A percentile compares a stretch with the other conserved stretches of the same genome.
These are phyloP conservation scores for Drosophila carrolli DNA, from an alignment of 1,140 invertebrate species.

Conservation along the genomic window DNA sequence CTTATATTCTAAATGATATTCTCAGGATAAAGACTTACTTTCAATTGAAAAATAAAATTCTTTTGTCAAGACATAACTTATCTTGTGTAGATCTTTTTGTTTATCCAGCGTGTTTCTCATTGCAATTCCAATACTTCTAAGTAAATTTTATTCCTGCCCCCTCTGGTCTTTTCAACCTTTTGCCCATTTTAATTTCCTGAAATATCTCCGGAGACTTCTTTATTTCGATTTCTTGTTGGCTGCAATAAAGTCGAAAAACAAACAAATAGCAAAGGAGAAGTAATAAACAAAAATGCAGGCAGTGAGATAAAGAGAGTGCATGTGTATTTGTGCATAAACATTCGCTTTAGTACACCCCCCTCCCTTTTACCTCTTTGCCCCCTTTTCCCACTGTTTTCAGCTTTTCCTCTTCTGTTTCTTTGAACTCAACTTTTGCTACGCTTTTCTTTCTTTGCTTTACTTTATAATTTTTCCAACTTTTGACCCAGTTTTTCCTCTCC, in stretches of 20 bases:
- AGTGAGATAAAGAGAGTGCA: slow-evolving; percentile 17
- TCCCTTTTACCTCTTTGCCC: slow-evolving; percentile 7
- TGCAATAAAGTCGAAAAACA: slow-evolving; percentile 65
- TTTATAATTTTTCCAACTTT: slow-evolving; percentile 81
- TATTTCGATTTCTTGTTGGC: slow-evolving; percentile 37
- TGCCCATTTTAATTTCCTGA: slow-evolving; percentile 42
- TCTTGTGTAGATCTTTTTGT: not conserved
- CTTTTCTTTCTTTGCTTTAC: slow-evolving; percentile 70
- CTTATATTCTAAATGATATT: too few relatives aligned
- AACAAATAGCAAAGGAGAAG: slow-evolving; percentile 74
- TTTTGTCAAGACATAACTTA: not conserved
- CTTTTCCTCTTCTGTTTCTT: slow-evolving; percentile 49
- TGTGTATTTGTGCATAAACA: slow-evolving; percentile 54
- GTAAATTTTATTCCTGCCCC: slow-evolving; percentile 8
- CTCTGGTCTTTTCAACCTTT: slow-evolving; percentile 10
- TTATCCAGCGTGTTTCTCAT: not conserved
- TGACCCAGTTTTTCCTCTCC: slow-evolving; percentile 63
- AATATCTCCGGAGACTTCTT: slow-evolving; percentile 36
- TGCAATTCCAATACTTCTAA: slow-evolving; percentile 21
- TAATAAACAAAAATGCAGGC: slow-evolving; percentile 61
- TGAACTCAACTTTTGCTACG: slow-evolving; percentile 61
- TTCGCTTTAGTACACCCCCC: slow-evolving; percentile 12
- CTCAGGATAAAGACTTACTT: not conserved
- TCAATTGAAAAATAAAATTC: not conserved
- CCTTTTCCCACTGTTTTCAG: slow-evolving; percentile 5